These are phyloP conservation scores for Cephalopachus bancanus DNA, from an alignment of 2,797 vertebrate genomes.

Conservation along the genomic window DNA sequence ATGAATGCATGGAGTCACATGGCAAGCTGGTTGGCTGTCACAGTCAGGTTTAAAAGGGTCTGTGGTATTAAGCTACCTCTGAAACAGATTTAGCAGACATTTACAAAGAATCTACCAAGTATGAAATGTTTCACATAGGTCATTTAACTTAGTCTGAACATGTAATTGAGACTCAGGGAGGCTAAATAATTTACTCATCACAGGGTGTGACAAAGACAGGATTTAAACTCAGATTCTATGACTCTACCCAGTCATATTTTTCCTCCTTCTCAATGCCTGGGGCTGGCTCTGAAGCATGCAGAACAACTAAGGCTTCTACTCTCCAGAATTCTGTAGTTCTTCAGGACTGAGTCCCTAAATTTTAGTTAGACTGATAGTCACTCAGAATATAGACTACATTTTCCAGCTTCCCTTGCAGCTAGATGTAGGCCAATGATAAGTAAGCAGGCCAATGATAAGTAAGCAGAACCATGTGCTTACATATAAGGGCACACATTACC, in stretches of 20 bases:
- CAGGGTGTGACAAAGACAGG: neutral
- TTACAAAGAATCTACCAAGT: conserved; percentile 23
- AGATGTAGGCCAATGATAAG: neutral
- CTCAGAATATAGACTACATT: neutral
- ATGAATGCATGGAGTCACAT: neutral
- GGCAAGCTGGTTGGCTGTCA: neutral
- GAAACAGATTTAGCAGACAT: conserved; percentile 38
- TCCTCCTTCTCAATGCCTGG: neutral
- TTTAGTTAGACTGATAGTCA: neutral
- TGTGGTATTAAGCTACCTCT: conserved; percentile 36
- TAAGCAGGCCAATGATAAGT: neutral
- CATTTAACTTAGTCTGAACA: conserved; percentile 41
- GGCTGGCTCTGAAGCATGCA: neutral
- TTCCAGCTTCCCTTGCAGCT: conserved; percentile 71
- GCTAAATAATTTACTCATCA: conserved; percentile 43
- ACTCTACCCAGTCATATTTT: neutral
- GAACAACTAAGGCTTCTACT: neutral
- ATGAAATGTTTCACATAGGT: neutral
- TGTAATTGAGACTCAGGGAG: neutral
- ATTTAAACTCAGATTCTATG: conserved; percentile 45
- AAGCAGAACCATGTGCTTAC: too few relatives aligned
- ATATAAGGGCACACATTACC: too few relatives aligned
- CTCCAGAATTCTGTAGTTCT: conserved; percentile 7
- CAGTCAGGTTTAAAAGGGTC: conserved; percentile 25
- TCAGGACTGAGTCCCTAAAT: neutral